Percentiles rank a stretch among this genome's conserved stretches.
These are phyloP conservation scores for Zaprionus ornatus DNA, from an alignment of 1,140 invertebrate genomes.

Conservation along the genomic window DNA sequence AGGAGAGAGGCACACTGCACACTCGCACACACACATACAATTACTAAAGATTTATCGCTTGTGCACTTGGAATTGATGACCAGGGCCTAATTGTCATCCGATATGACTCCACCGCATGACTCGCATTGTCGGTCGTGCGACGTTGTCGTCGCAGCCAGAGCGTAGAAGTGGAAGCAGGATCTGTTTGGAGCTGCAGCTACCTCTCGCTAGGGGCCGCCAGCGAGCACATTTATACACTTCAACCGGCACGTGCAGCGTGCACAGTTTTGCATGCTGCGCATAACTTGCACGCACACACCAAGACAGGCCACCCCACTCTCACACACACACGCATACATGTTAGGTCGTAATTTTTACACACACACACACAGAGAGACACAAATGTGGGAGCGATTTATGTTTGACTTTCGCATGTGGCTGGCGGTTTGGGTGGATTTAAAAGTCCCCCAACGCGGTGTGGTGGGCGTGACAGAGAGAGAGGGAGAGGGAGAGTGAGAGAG, in stretches of 20 bases:
- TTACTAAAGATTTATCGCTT: conserved; percentile 81
- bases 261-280: conserved; percentile 81
- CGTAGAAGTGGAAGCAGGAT: neutral
- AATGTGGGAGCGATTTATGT: conserved; percentile 70
- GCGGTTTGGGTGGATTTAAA: conserved; percentile 72
- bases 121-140: conserved; percentile 70
- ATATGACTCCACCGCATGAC: conserved; percentile 81
- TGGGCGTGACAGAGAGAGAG: conserved; percentile 17
- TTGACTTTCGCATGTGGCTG: conserved; percentile 76
- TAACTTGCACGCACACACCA: conserved; percentile 70
- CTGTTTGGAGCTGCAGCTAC: conserved; percentile 3
- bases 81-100: conserved; percentile 82
- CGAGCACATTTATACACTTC: conserved; percentile 78
- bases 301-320: conserved; percentile 26
- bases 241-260: conserved; percentile 77
- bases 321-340: conserved; percentile 30
- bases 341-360: conserved; percentile 68
- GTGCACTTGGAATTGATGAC: conserved; percentile 82
- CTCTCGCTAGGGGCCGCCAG: conserved; percentile 54
- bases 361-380: conserved; percentile 28
- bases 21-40: conserved; percentile 61
- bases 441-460: conserved; percentile 31
- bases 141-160: conserved; percentile 33
- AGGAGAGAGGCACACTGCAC: conserved; percentile 5
- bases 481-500: neutral